Evolutionary conservation across 2,113 vertebrate species (phyloP), one percentile per base, ranked within the genome.

Genomic region (Dinomys branickii): DNA sequence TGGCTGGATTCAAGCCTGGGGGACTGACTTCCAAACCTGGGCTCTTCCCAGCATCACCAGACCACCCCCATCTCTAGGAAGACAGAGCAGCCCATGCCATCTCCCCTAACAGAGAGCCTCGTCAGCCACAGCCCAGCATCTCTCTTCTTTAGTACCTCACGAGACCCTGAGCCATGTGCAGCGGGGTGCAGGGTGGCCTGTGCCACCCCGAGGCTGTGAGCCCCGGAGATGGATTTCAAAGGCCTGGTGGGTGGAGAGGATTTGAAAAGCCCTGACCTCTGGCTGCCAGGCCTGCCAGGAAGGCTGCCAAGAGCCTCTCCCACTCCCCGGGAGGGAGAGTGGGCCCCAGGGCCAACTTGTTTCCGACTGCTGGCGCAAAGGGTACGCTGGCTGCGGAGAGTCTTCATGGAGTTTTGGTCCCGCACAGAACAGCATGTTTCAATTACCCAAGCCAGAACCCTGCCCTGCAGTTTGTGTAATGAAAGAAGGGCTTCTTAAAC

Each of bases 381-480:
- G 97, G 95, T 52, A 97, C 97, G 69, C 89, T 92, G 97, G 97
- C 97, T 98, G 98, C 95, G 93, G 97, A 97, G 96, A 97, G 95
- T 59, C 98, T 98, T 98, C 98, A 98, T 58, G 97, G 98, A 98
- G 97, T 80, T 97, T 97, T 97, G 98, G 97, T 96, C 98, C 91
- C 90, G 91, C 93, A 95, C 92, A 96, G 96, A 98, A 94, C 98
- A 98, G 98, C 98, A 96, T 97, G 98, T 98, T 98, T 98, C 98
- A 98, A 98, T 98, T 98, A 99, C 98, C 92, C 54, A 85, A 98
- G 98, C 97, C 98, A 97, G 97, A 98, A 98, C 97, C 98, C 97
- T 87, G 96, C 97, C 92, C 96, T 95, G 98, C 98, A 95, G 97
- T 98, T 98, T 98, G 98, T 98, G 98, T 98, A 98, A 98, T 97